Conservation (phyloP, 2,888 invertebrate species). For the Xestia xanthographa region DNA sequence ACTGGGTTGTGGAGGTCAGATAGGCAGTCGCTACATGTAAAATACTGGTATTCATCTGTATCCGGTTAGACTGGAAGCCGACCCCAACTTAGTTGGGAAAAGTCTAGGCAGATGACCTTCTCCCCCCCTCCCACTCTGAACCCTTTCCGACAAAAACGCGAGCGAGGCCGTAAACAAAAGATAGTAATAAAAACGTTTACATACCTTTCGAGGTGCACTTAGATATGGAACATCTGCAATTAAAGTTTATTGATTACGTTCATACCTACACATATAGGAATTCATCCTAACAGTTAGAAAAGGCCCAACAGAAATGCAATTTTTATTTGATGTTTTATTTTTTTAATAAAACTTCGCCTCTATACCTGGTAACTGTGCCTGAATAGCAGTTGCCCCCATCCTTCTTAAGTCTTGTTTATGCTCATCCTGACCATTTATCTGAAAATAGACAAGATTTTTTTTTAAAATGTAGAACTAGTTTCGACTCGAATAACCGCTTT, state of each 20-base stretch:
- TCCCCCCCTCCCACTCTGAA: no score
- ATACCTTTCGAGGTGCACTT: slow-evolving; percentile 79
- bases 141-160: not conserved
- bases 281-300: not conserved
- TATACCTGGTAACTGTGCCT: slow-evolving; percentile 90
- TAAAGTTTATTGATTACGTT: not conserved
- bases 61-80: no score
- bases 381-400: slow-evolving; percentile 92
- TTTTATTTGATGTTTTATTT: no score
- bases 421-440: slow-evolving; percentile 92
- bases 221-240: slow-evolving; percentile 89
- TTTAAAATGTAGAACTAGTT: not conserved
- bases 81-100: no score
- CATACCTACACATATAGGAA: no score
- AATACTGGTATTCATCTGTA: no score
- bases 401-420: slow-evolving; percentile 91
- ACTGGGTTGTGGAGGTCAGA: no score
- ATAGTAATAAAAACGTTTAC: not conserved
- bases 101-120: no score
- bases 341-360: no score
- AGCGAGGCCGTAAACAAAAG: no score
- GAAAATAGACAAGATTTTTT: not conserved
- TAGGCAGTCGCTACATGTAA: no score
- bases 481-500: not conserved
- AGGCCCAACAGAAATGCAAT: not conserved